Percentiles rank a stretch among this genome's conserved stretches.
Evolutionary conservation across 1,140 invertebrate species (phyloP).

Genomic region (Drosophila paulistorum): DNA sequence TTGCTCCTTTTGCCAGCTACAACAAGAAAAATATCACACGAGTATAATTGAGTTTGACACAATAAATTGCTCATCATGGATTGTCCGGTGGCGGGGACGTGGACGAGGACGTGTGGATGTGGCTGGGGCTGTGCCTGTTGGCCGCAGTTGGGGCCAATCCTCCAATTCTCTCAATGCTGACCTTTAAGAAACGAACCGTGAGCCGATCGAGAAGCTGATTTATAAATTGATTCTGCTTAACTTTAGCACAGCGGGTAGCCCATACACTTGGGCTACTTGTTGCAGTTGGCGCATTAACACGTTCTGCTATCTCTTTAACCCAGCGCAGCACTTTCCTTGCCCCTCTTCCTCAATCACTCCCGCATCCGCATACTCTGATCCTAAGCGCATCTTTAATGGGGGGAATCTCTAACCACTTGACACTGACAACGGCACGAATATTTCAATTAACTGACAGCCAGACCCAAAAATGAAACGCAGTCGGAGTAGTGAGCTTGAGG

Average conservation of each 20-base stretch:
- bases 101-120: neutral
- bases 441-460: conserved; percentile 77
- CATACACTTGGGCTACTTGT: conserved; percentile 51
- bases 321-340: neutral
- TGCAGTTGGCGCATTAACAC: conserved; percentile 69
- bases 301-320: conserved; percentile 38
- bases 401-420: conserved; percentile 43
- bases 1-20: conserved; percentile 77
- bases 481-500: conserved; percentile 51
- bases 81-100: neutral
- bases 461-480: conserved; percentile 62
- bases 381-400: conserved; percentile 67
- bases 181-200: conserved; percentile 71
- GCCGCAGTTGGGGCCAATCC: conserved; percentile 26
- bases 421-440: conserved; percentile 71
- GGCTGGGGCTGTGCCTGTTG: conserved; percentile 30
- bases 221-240: conserved; percentile 82
- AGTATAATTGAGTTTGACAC: conserved; percentile 83
- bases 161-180: conserved; percentile 74
- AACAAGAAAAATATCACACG: conserved; percentile 81
- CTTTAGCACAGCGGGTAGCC: conserved; percentile 71
- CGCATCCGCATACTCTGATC: conserved; percentile 19
- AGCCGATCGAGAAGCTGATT: conserved; percentile 72
- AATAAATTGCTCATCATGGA: conserved; percentile 82
- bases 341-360: neutral